A percentile compares a stretch with the other conserved stretches of the same genome.
These are phyloP conservation scores for Tinea pellionella DNA, from an alignment of 2,888 invertebrate species.

Conservation along the genomic window DNA sequence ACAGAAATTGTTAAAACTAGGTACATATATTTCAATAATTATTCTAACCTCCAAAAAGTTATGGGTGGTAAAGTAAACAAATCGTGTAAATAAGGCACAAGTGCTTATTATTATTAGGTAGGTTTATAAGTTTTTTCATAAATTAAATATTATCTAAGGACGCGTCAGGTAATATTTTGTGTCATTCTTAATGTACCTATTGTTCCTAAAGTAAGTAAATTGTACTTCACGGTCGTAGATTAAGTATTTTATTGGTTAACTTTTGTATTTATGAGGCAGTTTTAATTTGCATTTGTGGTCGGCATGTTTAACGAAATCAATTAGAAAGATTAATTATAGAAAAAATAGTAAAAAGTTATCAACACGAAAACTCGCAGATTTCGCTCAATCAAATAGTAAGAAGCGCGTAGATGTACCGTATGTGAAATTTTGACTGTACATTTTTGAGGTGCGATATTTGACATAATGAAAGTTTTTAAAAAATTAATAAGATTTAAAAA, in stretches of 20 bases:
- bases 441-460: neutral
- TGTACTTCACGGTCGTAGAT: no score
- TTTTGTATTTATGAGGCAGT: no score
- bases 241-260: no score
- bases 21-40: no score
- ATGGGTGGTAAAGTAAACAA: neutral
- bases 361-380: neutral
- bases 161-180: neutral
- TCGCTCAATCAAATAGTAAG: neutral
- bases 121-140: neutral
- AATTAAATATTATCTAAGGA: neutral
- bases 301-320: no score
- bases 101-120: no score
- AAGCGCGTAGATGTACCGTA: neutral
- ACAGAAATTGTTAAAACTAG: no score
- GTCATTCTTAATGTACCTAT: neutral
- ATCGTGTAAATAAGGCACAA: neutral
- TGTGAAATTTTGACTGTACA: neutral
- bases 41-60: no score
- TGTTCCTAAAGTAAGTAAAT: no score
- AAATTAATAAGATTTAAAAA: neutral
- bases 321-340: no score
- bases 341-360: no score
- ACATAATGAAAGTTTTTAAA: neutral
- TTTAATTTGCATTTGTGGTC: no score